Percentiles rank a stretch among this genome's conserved stretches.
Evolutionary conservation across 1,140 invertebrate genomes (phyloP).

Genomic region (Reticulitermes speratus): DNA sequence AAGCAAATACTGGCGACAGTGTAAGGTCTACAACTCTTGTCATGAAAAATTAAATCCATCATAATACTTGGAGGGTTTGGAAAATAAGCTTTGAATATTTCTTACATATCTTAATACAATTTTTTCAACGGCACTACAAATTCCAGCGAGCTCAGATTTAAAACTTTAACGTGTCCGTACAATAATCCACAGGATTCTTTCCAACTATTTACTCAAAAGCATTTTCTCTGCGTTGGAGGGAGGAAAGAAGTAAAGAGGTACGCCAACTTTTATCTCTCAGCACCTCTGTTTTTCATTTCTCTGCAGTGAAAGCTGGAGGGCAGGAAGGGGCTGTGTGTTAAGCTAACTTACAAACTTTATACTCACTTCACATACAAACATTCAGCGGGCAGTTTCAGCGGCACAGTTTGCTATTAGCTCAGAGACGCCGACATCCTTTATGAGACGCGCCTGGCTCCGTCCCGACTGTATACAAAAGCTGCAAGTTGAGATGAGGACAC

Average conservation of each 20-base stretch:
- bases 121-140: too few species aligned
- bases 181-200: neutral
- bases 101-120: too few species aligned
- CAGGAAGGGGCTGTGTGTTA: neutral
- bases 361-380: neutral
- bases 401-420: neutral
- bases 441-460: neutral
- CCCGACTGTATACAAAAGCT: neutral
- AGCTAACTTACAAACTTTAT: constrained; percentile 10
- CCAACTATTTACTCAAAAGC: neutral
- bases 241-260: neutral
- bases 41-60: too few species aligned
- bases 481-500: neutral
- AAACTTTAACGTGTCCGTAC: too few species aligned
- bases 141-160: too few species aligned
- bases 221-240: neutral
- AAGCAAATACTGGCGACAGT: too few species aligned
- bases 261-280: neutral
- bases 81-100: too few species aligned
- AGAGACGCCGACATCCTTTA: neutral
- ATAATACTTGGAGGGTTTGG: too few species aligned
- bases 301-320: neutral
- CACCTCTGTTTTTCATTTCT: constrained; percentile 18
- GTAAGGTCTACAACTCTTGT: too few species aligned
- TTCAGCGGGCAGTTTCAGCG: neutral